Conservation (phyloP, 53 echinoderm and acorn worm species). For the Apostichopus leukothele region DNA sequence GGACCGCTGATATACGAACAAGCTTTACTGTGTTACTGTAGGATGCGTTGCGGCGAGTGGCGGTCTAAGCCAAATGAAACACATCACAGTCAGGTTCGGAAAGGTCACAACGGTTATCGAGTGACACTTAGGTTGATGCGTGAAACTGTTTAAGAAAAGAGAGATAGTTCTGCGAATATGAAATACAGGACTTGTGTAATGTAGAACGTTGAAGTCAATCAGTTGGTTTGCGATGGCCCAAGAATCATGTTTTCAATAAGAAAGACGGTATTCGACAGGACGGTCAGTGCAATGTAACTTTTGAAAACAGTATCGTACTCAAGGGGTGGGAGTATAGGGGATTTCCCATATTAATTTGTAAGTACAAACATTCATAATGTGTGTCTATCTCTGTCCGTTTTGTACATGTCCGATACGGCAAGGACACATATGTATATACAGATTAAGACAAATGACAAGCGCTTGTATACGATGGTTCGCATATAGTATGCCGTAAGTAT, state of each 20-base stretch:
- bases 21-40: neutral
- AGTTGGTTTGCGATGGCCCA: neutral
- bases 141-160: neutral
- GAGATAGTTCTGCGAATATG: neutral
- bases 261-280: too few species aligned
- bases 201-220: neutral
- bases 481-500: too few species aligned
- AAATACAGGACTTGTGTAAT: neutral
- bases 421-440: too few species aligned
- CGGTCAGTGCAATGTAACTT: too few species aligned
- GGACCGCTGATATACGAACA: neutral
- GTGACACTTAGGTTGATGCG: neutral
- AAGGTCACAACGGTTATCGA: neutral
- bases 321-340: too few species aligned
- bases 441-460: too few species aligned
- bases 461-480: too few species aligned
- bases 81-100: neutral
- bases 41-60: neutral
- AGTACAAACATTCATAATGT: too few species aligned
- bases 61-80: neutral
- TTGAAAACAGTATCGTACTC: too few species aligned
- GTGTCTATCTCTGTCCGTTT: too few species aligned
- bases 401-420: too few species aligned
- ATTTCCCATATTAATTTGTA: too few species aligned
- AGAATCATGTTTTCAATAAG: neutral